Base-by-base conservation (phyloP, 2,888 invertebrate species). In the Noctua pronuba region DNA sequence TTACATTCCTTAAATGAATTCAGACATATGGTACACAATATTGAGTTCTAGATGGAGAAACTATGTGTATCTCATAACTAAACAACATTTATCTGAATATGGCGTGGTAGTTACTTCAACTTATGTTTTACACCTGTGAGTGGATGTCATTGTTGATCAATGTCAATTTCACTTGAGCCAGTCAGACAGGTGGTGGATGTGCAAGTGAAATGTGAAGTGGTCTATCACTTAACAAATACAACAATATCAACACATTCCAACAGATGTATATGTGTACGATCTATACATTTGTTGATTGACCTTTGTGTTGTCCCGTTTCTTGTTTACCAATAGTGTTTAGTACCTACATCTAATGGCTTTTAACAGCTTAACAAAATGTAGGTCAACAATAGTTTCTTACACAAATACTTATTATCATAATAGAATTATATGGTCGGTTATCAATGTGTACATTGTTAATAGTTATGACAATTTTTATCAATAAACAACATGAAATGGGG, bases 161-260 rank as follows among this genome's bases (percentile, higher is more conserved):
- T 58, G 24, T 69, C 49, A 65, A 77, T 68, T 80, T 60, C 72
- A 79, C 71, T 73, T 67, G 67, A 74, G 60, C 8, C 13, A 38
- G 46, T 60, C 18, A 76, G 11, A 55, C 83, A 87, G 80, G 87
- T 87, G 83, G 24, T 41, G 44, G 28, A 52, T 18, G 16, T n/a
- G 21, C 82, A 82, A 86, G 76, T 86, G 75, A 62, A 55, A 65
- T 49, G 35, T 60, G 52, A 44, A 55, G 11, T 55, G 38, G 62
- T 58, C 64, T 79, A 80, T 86, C 85, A 79, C 31, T 68, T 65
- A 38, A 64, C 73, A 85, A 86, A 86, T 81, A 85, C 58, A 13
- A 67, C 64, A 58, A 46, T 41, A 35, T 65, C 65, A 68, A 79
- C 60, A 79, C 38, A 78, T 66, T 60, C 24, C 38, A 28, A 64